Evolutionary conservation across 2,113 vertebrate genomes (phyloP), one percentile per base, ranked within the genome.

Genomic region (Fregata magnificens): DNA sequence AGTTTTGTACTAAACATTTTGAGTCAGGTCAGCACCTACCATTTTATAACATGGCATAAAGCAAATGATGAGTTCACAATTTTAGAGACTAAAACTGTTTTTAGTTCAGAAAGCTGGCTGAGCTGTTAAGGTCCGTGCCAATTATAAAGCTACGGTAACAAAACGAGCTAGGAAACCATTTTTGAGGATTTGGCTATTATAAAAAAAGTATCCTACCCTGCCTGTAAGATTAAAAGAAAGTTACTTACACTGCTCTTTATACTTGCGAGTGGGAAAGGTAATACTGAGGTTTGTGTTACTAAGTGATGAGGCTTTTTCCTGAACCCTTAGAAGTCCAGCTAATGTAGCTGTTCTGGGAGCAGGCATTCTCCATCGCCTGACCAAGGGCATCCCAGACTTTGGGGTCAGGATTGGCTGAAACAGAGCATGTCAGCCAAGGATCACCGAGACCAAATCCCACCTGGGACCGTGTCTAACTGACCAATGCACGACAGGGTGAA

Each of bases 31-130:
- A 96, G 76, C 82, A 88, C 52, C 72, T 90, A 73, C 47, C 26
- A 49, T 90, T 91, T 81, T 80, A 69, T 95, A 89, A 87, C 73
- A 86, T 53, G 26, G 70, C 71, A 78, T 90, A 91, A 90, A 85
- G 38, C 52, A 66, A 73, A 84, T 0, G 7, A 86, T 91, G 81
- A 93, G 65, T 85, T 92, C 70, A 79, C 67, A 66, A 14, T 90
- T 82, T 89, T 80, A 55, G 66, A 94, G 82, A 53, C 53, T 53
- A 93, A 73, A 82, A 45, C 16, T 76, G 53, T 86, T 79, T 45
- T 97, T 70, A 84, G 52, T 86, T 86, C 26, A 88, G 79, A 95
- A 98, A 89, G 26, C 58, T 88, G 40, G 34, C 62, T 88, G 20
- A 91, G 9, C 88, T 90, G 16, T 78, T 90, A 94, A 96, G 76